These are phyloP conservation scores for Plutella xylostella DNA, from an alignment of 2,888 invertebrate species.

Conservation along the genomic window DNA sequence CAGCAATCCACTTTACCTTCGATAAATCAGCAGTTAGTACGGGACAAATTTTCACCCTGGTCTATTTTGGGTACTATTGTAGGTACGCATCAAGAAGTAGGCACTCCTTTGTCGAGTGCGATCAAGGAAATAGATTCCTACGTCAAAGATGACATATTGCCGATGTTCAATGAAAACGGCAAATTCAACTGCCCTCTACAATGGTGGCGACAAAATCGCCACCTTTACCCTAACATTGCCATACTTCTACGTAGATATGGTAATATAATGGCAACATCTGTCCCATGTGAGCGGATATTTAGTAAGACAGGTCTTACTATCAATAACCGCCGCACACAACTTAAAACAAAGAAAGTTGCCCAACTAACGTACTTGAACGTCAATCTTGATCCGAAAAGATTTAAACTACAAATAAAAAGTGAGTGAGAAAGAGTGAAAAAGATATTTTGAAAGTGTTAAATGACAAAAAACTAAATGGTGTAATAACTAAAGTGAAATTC, in stretches of 20 bases:
- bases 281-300: constrained; percentile 2
- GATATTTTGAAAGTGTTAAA: no score
- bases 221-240: background rate
- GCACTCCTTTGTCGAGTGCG: constrained; percentile 11
- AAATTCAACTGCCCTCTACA: constrained; percentile 18
- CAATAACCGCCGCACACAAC: background rate
- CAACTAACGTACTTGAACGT: background rate
- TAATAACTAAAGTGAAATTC: no score
- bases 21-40: no score
- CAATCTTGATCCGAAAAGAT: no score
- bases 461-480: no score
- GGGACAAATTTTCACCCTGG: background rate
- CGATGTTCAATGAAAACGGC: constrained; percentile 4
- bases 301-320: constrained; percentile 1
- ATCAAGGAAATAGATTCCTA: constrained; percentile 19
- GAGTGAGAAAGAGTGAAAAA: no score
- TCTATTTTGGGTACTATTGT: background rate
- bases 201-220: constrained; percentile 16
- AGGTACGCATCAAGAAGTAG: background rate
- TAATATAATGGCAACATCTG: constrained; percentile 2
- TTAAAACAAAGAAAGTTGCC: background rate
- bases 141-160: constrained; percentile 17
- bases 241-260: background rate
- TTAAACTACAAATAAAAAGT: no score
- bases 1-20: no score